Percentiles rank a stretch among this genome's conserved stretches.
Conservation (phyloP, 2,888 invertebrate species). For the Hirudinaria manillensis region DNA sequence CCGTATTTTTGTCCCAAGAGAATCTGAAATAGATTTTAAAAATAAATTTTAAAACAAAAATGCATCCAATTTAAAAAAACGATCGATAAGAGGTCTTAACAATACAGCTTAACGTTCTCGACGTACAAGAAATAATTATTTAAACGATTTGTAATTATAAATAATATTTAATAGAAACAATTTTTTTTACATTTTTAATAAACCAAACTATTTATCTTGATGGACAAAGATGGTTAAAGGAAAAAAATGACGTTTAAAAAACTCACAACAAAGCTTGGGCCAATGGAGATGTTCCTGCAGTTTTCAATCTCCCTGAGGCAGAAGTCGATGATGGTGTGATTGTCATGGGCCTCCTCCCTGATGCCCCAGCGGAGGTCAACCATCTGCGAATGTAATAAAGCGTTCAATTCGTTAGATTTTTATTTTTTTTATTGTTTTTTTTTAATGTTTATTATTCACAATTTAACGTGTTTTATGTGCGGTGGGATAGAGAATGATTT, state of each 20-base stretch:
- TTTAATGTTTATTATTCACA: background rate
- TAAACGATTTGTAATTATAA: too few relatives aligned
- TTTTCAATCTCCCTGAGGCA: constrained; percentile 42
- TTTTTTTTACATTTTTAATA: too few relatives aligned
- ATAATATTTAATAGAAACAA: too few relatives aligned
- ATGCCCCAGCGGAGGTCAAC: constrained; percentile 44
- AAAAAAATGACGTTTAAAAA: too few relatives aligned
- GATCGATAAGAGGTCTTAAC: too few relatives aligned
- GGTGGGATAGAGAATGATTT: background rate
- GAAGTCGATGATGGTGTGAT: constrained; percentile 42
- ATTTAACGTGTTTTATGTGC: background rate
- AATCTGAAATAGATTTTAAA: constrained; percentile 40
- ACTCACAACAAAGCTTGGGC: constrained; percentile 42
- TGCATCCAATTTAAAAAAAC: background rate
- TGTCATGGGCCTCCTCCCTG: constrained; percentile 42
- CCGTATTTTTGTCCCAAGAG: constrained; percentile 52
- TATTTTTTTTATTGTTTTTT: background rate
- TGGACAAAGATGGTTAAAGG: too few relatives aligned
- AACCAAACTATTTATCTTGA: too few relatives aligned
- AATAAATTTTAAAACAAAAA: background rate
- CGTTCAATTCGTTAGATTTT: too few relatives aligned
- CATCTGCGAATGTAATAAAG: constrained; percentile 32
- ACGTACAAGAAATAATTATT: too few relatives aligned
- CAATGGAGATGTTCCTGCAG: constrained; percentile 39
- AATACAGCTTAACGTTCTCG: too few relatives aligned